Conservation (phyloP, 2,888 invertebrate species). For the Tipula helvola region DNA sequence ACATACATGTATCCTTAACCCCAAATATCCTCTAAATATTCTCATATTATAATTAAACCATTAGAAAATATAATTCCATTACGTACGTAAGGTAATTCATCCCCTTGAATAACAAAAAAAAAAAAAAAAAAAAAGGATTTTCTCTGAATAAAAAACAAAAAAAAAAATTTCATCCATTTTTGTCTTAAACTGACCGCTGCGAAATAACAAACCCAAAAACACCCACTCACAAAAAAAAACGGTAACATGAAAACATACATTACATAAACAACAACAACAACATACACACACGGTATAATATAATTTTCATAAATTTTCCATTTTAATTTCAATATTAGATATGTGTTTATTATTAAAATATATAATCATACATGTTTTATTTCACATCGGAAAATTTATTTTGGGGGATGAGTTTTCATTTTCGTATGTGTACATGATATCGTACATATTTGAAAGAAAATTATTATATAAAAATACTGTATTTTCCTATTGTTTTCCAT, state of each 20-base stretch:
- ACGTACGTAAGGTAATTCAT: neutral
- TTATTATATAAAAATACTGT: neutral
- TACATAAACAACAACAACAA: neutral
- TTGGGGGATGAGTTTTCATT: neutral
- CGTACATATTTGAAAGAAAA: neutral
- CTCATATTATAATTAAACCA: neutral
- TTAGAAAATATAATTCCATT: neutral
- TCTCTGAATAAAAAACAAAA: neutral
- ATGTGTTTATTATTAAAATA: neutral
- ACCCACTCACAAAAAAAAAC: neutral
- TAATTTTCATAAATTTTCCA: neutral
- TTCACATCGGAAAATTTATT: neutral
- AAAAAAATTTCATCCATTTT: neutral
- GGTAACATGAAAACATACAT: neutral
- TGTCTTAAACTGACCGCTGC: conserved; percentile 4
- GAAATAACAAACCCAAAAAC: neutral
- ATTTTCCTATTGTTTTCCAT: neutral
- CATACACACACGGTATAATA: neutral
- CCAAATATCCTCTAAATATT: neutral
- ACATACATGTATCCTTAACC: neutral
- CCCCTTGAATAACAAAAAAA: neutral
- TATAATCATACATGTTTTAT: neutral
- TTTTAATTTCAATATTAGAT: neutral
- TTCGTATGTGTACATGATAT: neutral
- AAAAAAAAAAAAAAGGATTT: neutral